A percentile compares a stretch with the other conserved stretches of the same genome.
Evolutionary conservation across 2,113 vertebrate species (phyloP).

Genomic region (Penelope pileata): DNA sequence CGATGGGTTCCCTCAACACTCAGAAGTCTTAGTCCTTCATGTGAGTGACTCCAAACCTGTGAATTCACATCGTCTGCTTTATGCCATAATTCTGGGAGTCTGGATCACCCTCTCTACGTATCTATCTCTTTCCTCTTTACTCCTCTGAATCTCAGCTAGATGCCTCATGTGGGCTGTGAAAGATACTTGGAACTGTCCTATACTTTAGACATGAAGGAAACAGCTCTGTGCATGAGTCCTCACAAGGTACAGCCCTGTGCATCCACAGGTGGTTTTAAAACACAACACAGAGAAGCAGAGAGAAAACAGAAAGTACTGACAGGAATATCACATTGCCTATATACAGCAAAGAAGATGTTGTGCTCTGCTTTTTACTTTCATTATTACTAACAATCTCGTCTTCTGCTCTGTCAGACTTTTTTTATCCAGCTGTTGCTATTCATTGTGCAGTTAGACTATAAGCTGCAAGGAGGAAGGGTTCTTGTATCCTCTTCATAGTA

Average conservation of each 20-base stretch:
- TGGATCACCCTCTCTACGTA: background rate
- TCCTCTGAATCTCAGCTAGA: background rate
- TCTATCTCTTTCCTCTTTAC: background rate
- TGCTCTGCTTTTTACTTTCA: background rate
- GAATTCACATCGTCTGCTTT: background rate
- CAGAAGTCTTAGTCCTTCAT: background rate
- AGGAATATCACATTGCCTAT: background rate
- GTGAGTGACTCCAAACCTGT: background rate
- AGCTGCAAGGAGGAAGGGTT: background rate
- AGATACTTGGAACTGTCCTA: background rate
- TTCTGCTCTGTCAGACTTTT: background rate
- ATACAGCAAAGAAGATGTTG: background rate
- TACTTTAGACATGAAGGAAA: background rate
- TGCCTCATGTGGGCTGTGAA: background rate
- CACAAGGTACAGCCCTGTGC: background rate
- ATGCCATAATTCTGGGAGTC: background rate
- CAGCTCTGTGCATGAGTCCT: rapidly evolving
- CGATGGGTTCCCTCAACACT: background rate
- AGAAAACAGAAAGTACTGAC: background rate
- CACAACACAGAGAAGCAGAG: background rate
- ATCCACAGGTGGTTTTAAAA: background rate
- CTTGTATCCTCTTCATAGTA: background rate
- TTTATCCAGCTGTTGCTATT: constrained; percentile 1
- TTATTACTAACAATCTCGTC: background rate
- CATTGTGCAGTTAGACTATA: background rate